Evolutionary conservation across 2,113 vertebrate species (phyloP).

Genomic region (Nestor notabilis): DNA sequence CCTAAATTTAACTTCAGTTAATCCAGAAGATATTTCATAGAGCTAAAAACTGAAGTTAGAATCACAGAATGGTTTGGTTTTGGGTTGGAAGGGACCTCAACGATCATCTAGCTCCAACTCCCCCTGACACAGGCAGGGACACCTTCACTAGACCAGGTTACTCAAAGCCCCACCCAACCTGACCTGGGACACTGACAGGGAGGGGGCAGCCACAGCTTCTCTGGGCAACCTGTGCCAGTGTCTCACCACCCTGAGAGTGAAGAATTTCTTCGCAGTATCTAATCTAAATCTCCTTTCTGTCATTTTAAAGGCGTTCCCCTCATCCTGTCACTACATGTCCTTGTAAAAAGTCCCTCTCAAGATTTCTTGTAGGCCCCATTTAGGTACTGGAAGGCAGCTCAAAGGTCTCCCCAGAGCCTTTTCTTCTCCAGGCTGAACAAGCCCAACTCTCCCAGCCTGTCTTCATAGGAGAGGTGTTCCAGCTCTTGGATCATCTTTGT

Average conservation of each 20-base stretch:
- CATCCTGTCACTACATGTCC: neutral
- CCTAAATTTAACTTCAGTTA: neutral
- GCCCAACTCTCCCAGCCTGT: neutral
- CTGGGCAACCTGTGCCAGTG: neutral
- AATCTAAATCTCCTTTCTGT: neutral
- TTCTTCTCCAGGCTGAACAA: neutral
- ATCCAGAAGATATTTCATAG: neutral
- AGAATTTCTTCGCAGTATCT: neutral
- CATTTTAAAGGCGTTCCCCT: neutral
- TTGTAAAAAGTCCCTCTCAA: neutral
- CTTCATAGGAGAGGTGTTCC: neutral
- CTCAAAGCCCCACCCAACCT: neutral
- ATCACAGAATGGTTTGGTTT: neutral
- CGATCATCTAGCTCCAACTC: neutral
- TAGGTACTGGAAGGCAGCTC: neutral
- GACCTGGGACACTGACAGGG: neutral
- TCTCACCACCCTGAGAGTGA: neutral
- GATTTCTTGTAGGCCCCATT: neutral
- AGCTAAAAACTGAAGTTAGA: neutral
- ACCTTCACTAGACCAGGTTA: neutral
- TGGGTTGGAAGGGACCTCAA: neutral
- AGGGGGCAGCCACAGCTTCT: neutral
- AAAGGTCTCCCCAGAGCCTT: neutral
- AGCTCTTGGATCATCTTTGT: neutral
- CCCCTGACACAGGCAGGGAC: neutral